Percentiles rank a stretch among this genome's conserved stretches.
phyloP scores from a whole-genome alignment of 2,888 invertebrate genomes.

The Opisthograptis luteolata region DNA sequence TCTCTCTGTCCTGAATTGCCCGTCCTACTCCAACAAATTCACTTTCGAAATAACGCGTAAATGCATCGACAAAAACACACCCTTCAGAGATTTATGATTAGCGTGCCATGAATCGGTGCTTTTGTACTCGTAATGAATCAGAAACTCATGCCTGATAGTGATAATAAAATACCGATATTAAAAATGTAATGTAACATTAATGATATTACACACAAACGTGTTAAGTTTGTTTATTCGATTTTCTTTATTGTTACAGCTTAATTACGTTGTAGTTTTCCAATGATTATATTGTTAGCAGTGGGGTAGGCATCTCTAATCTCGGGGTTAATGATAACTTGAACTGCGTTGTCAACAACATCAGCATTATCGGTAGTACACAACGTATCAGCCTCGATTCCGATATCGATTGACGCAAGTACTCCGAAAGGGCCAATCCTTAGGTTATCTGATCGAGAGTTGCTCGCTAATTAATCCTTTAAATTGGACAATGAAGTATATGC shows the following conservation, averaged over 20 bases:
- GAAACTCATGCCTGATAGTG: neutral
- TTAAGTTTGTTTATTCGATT: too few relatives aligned
- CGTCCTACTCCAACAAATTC: constrained; percentile 59
- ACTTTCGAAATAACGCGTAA: constrained; percentile 66
- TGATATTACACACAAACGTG: too few relatives aligned
- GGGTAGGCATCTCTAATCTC: constrained; percentile 47
- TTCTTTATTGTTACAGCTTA: too few relatives aligned
- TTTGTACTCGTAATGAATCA: constrained; percentile 32
- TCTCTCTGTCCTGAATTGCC: constrained; percentile 48
- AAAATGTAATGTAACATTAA: too few relatives aligned
- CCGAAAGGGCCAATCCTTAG: constrained; percentile 54
- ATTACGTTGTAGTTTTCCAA: neutral
- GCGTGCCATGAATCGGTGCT: constrained; percentile 46
- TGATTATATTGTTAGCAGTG: constrained; percentile 18
- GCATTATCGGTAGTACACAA: constrained; percentile 45
- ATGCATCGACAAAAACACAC: constrained; percentile 66
- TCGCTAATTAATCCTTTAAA: constrained; percentile 60
- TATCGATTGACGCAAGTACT: constrained; percentile 70
- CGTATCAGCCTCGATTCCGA: constrained; percentile 51
- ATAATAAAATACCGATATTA: neutral
- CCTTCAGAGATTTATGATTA: constrained; percentile 53
- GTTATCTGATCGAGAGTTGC: constrained; percentile 61
- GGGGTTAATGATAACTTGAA: constrained; percentile 67
- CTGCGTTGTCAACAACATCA: constrained; percentile 58
- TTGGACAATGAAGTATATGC: constrained; percentile 35